Percentiles rank a stretch among this genome's conserved stretches.
Evolutionary conservation across 2,113 vertebrate species (phyloP).

Genomic region (Mus pahari): DNA sequence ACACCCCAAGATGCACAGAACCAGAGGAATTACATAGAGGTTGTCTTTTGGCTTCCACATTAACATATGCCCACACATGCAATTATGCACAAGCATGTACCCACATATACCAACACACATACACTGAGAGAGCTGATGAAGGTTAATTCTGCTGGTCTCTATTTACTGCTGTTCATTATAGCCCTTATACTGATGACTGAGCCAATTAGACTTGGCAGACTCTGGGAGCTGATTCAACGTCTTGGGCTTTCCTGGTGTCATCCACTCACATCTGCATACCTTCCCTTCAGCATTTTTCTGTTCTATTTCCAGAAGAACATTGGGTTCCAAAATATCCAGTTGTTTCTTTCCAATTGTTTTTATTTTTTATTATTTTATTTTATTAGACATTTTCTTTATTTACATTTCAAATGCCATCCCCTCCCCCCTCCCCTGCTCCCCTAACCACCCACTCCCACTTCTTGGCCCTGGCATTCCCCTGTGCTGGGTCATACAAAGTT

Average conservation of each 20-base stretch:
- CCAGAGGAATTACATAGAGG: not conserved
- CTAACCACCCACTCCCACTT: no score
- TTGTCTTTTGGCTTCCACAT: not conserved
- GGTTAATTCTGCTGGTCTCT: not conserved
- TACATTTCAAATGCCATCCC: no score
- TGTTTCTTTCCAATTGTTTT: constrained; percentile 28
- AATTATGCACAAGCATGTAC: not conserved
- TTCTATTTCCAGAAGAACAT: not conserved
- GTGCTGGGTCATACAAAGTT: no score
- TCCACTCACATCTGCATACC: not conserved
- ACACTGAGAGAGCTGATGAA: not conserved
- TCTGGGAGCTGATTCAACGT: not conserved
- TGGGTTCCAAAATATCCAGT: constrained; percentile 14
- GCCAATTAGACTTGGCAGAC: not conserved
- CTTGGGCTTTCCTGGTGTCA: not conserved
- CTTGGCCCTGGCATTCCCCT: no score
- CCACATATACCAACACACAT: not conserved
- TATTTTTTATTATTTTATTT: no score
- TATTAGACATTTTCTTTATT: no score
- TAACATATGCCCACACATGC: not conserved
- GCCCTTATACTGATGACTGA: not conserved
- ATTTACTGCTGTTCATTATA: not conserved
- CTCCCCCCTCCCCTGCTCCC: no score
- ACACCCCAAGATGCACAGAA: not conserved
- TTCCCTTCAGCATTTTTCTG: not conserved